Percentiles rank a stretch among this genome's conserved stretches.
Evolutionary conservation across 1,140 invertebrate genomes (phyloP).

Genomic region (Ceratosolen fusciceps): DNA sequence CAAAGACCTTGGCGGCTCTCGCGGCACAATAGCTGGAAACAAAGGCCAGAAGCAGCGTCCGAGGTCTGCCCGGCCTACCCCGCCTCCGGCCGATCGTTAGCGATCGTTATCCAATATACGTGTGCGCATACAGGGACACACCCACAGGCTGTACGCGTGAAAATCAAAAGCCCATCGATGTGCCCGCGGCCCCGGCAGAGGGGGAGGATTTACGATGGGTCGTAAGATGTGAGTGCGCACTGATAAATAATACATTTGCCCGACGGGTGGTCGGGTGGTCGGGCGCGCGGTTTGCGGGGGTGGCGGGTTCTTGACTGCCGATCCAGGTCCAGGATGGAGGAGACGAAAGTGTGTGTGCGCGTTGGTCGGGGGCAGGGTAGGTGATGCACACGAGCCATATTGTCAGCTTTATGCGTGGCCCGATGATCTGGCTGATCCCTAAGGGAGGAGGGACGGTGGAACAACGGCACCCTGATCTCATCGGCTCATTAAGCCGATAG

Average conservation of each 20-base stretch:
- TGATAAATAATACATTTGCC: constrained; percentile 55
- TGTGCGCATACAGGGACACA: background rate
- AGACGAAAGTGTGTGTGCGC: too few relatives aligned
- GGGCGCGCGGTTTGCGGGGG: background rate
- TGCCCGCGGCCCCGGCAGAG: background rate
- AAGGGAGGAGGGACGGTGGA: too few relatives aligned
- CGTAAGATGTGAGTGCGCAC: constrained; percentile 9
- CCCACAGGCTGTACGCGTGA: constrained; percentile 9
- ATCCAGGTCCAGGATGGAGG: too few relatives aligned
- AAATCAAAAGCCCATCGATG: background rate
- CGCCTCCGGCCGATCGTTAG: background rate
- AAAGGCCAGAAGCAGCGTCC: constrained; percentile 7
- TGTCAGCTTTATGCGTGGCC: background rate
- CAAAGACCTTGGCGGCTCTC: background rate
- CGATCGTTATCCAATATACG: constrained; percentile 38
- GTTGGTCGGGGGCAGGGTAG: background rate
- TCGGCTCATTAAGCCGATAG: constrained; percentile 48
- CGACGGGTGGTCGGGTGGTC: constrained; percentile 43
- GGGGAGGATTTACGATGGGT: constrained; percentile 29
- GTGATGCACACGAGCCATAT: background rate
- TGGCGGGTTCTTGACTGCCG: background rate
- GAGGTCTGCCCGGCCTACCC: background rate
- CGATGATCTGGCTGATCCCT: constrained; percentile 18
- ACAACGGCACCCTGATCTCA: background rate
- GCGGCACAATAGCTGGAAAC: constrained; percentile 7